Conservation (phyloP, 2,113 vertebrate species). For the Mesoclemmys tuberculata region DNA sequence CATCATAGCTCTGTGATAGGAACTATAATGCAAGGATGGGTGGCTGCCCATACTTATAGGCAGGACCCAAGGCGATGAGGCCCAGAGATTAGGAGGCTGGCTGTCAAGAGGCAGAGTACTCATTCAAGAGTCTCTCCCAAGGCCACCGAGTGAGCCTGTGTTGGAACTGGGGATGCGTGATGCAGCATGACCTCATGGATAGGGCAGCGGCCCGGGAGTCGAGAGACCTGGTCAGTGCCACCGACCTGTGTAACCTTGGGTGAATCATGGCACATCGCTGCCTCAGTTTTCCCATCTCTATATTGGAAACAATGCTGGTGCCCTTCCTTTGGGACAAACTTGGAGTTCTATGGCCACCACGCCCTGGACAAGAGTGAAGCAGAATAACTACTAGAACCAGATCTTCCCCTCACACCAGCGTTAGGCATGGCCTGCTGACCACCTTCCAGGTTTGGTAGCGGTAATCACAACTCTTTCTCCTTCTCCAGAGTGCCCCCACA, state of each 20-base stretch:
- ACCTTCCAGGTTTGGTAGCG: background rate
- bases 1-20: background rate
- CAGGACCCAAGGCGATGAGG: background rate
- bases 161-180: background rate
- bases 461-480: background rate
- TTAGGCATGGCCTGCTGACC: background rate
- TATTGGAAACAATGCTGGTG: background rate
- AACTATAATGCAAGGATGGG: background rate
- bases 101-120: background rate
- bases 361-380: background rate
- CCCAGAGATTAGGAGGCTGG: background rate
- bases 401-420: background rate
- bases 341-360: background rate
- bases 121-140: background rate
- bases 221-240: background rate
- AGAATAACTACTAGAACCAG: background rate
- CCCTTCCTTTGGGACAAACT: background rate
- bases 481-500: slow-evolving; percentile 73
- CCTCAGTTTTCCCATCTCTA: background rate
- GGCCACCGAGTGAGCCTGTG: background rate
- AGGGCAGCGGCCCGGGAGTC: background rate
- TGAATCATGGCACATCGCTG: background rate
- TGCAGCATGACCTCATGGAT: background rate
- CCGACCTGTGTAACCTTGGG: background rate
- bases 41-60: background rate